Evolutionary conservation across 2,888 invertebrate genomes (phyloP), one percentile per base, ranked within the genome.

Genomic region (Lutraria lutraria): DNA sequence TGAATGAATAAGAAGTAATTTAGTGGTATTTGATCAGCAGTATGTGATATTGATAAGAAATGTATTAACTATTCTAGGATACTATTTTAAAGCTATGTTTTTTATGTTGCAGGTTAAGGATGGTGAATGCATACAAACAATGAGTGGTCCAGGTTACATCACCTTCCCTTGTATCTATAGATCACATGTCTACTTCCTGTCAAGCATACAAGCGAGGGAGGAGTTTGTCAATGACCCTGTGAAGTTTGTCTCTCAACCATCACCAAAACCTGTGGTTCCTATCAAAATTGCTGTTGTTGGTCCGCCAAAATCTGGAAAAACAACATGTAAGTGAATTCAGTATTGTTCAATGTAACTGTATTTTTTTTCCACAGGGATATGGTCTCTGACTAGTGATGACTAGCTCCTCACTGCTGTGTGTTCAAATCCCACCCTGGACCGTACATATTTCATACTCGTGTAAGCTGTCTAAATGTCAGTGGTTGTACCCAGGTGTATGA

Each of bases 231-330:
- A 94, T 81, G 95, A 97, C 89, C 96, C 97, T 4, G 89, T 96
- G 90, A 93, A 94, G 16, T 96, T 95, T 92, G 93, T 96, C 21
- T 94, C 93, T 54, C 96, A 96, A 88, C 93, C 95, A 8, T 94
- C 95, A 54, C 96, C 96, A 12, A 96, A 96, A 93, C 96, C 96
- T 43, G 95, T 96, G 6, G 96, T 97, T 8, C 97, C 97, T 25
- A 95, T 96, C 76, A 94, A 95, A 53, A 93, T 96, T 85, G 96
- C 96, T n/a, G 95, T 97, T 56, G 91, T 96, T 85, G 97, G 97
- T 13, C 96, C 97, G 81, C 97, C 97, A 25, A 97, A 97, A 89
- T 95, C 96, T 53, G 97, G 97, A 34, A 97, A 97, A 95, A 96
- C 96, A 12, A 94, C 96, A 85, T 93, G 97, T 96, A 92, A 95